Evolutionary conservation across 2,797 vertebrate genomes (phyloP), one percentile per base, ranked within the genome.

Genomic region (Aythya fuligula): DNA sequence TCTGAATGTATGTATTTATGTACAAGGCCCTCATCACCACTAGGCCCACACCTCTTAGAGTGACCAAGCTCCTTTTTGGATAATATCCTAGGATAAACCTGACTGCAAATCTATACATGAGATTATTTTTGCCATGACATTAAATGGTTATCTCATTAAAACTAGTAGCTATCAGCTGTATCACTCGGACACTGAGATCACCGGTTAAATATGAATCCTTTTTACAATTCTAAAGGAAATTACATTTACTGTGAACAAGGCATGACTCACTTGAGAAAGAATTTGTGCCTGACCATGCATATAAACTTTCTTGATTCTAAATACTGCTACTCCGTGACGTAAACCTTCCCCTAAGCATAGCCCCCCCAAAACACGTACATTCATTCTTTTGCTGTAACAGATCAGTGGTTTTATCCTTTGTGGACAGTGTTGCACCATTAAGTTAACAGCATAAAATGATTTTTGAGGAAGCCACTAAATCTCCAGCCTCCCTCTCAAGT

Each of bases 201-300:
- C 25, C 57, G 56, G 36, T 53, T 76, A 90, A 73, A 54, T 56
- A 90, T 24, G 13, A 94, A 58, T 30, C 43, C 39, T 56, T 65
- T 79, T 1, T 82, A 69, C 57, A 89, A 19, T 16, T 36, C 43
- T 51, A 58, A 71, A 61, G 77, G 76, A 82, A 91, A 94, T 39
- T 43, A 58, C n/a, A 22, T 69, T 80, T 82, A 85, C 0, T 2
- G 38, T 86, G 84, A 89, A 76, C 71, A 58, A 51, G 45, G 18
- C 61, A 92, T 96, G 91, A 96, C 71, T 94, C 94, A 90, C 13
- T 79, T 5, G 2, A 85, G 71, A 93, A 93, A 94, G 66, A 82
- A 88, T 85, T 62, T 71, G 74, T 90, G 85, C 77, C 77, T 96
- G 87, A 77, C 38, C 67, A 82, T 47, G 94, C 94, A 91, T 94